Evolutionary conservation across 2,113 vertebrate species (phyloP).

Genomic region (Mus pahari): DNA sequence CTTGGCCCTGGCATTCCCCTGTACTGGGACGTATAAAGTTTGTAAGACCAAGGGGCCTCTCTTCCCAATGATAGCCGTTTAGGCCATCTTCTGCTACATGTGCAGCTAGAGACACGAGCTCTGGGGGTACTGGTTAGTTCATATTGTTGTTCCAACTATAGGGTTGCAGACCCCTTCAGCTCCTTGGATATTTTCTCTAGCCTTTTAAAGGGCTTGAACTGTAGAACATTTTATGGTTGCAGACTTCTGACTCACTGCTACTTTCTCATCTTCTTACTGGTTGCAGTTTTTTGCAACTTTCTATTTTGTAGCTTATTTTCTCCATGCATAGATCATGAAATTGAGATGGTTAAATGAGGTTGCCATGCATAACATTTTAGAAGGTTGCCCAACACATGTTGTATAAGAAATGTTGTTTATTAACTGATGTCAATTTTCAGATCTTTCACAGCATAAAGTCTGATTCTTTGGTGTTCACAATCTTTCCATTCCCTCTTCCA

Average conservation of each 20-base stretch:
- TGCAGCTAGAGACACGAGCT: too few relatives aligned
- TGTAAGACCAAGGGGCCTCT: too few relatives aligned
- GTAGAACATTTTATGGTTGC: neutral
- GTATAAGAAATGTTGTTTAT: neutral
- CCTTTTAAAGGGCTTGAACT: neutral
- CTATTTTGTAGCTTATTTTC: neutral
- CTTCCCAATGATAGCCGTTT: too few relatives aligned
- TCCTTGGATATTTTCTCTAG: too few relatives aligned
- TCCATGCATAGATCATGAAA: neutral
- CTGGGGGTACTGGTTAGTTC: too few relatives aligned
- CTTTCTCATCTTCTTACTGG: neutral
- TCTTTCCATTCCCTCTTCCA: neutral
- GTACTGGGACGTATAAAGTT: too few relatives aligned
- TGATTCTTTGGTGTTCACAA: neutral
- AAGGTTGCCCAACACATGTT: neutral
- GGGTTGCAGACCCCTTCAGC: too few relatives aligned
- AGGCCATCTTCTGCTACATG: too few relatives aligned
- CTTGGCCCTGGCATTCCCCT: too few relatives aligned
- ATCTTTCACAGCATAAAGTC: neutral
- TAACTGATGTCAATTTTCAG: neutral
- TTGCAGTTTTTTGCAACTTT: neutral
- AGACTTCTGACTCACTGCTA: neutral
- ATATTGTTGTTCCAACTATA: too few relatives aligned
- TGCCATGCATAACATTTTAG: neutral
- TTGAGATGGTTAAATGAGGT: neutral